Conservation (phyloP, 2,797 vertebrate genomes). For the Ispidina lecontei region DNA sequence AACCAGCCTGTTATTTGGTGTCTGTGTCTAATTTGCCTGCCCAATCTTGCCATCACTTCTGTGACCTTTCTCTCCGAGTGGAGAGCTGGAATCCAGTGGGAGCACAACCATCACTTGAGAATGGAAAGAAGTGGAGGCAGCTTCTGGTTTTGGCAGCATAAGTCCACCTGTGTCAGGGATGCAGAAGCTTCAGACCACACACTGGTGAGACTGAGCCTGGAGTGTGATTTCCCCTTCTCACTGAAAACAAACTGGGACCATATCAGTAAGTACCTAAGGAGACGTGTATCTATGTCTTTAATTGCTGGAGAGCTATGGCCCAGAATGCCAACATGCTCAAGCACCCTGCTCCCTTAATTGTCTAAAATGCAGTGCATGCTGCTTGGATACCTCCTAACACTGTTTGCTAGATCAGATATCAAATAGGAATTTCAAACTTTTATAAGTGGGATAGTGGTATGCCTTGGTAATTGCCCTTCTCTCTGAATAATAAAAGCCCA, state of each 20-base stretch:
- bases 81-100: not conserved
- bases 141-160: not conserved
- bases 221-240: not conserved
- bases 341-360: constrained; percentile 44
- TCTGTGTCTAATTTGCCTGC: constrained; percentile 3
- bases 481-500: constrained; percentile 68
- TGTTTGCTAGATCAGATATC: constrained; percentile 73
- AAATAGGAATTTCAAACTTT: constrained; percentile 68
- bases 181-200: not conserved
- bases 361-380: constrained; percentile 60
- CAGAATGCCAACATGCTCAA: constrained; percentile 55
- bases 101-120: not conserved
- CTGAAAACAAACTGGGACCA: not conserved
- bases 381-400: constrained; percentile 67
- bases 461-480: constrained; percentile 73
- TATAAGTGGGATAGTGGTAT: constrained; percentile 55
- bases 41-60: not conserved
- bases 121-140: not conserved
- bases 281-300: not conserved
- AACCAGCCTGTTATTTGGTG: constrained; percentile 11
- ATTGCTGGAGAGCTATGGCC: constrained; percentile 36
- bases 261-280: not conserved
- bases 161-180: not conserved
- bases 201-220: not conserved
- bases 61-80: constrained; percentile 13